These are phyloP conservation scores for Lithophane leautieri DNA, from an alignment of 2,888 invertebrate genomes.

Conservation along the genomic window DNA sequence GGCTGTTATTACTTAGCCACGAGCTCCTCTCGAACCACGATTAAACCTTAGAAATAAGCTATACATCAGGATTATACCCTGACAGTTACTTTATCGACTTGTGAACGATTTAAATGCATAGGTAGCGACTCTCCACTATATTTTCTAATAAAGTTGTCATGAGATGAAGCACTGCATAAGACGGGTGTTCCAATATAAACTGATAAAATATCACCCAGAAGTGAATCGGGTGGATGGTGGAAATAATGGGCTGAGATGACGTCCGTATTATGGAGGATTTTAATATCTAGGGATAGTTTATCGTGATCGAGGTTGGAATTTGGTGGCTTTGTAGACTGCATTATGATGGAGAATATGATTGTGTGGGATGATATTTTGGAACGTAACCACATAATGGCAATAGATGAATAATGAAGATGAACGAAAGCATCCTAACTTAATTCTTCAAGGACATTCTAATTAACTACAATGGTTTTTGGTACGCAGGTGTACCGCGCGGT, in stretches of 20 bases:
- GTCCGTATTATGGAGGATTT: slow-evolving; percentile 18
- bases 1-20: too few species aligned
- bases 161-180: slow-evolving; percentile 59
- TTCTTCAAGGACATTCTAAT: too few species aligned
- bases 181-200: slow-evolving; percentile 52
- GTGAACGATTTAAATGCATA: slow-evolving; percentile 67
- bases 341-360: not conserved
- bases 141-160: slow-evolving; percentile 70
- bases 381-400: not conserved
- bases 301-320: slow-evolving; percentile 12
- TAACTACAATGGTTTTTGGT: too few species aligned
- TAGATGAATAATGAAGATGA: too few species aligned
- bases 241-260: slow-evolving; percentile 43
- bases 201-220: slow-evolving; percentile 53
- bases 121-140: slow-evolving; percentile 61
- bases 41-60: slow-evolving; percentile 25
- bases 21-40: not conserved
- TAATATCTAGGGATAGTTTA: slow-evolving; percentile 39
- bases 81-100: slow-evolving; percentile 55
- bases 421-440: too few species aligned
- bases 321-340: slow-evolving; percentile 10
- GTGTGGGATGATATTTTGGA: not conserved
- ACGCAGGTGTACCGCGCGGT: too few species aligned
- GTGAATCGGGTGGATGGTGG: slow-evolving; percentile 27
- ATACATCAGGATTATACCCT: slow-evolving; percentile 43